Conservation (phyloP, 92 coral and sea anemone genomes). For the Zoanthus sansibaricus region DNA sequence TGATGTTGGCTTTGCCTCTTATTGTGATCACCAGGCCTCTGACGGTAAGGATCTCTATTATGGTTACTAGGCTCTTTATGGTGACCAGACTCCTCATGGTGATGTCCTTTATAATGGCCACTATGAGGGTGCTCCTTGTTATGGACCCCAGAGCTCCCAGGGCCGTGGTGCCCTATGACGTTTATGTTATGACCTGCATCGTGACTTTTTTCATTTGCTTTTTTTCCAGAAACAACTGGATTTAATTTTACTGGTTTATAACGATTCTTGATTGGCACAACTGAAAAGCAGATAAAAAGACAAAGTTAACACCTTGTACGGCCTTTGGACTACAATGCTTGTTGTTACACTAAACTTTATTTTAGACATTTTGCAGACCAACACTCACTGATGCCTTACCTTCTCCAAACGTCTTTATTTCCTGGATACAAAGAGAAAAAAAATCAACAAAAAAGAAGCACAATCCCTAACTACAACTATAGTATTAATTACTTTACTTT, state of each 20-base stretch:
- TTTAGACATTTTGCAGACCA: background rate
- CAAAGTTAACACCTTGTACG: background rate
- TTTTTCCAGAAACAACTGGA: conserved; percentile 47
- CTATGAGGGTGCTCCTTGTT: conserved; percentile 8
- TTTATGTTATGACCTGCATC: background rate
- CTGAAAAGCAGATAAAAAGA: conserved; percentile 50
- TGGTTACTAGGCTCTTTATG: background rate
- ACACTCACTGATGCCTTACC: conserved; percentile 58
- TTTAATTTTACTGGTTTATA: conserved; percentile 85
- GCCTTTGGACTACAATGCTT: background rate
- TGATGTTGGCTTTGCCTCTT: conserved; percentile 36
- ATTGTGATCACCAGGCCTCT: conserved; percentile 27
- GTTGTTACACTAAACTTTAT: too few relatives aligned
- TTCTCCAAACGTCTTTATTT: conserved; percentile 83
- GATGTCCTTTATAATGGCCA: conserved; percentile 12
- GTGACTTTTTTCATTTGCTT: background rate
- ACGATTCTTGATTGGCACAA: conserved; percentile 84
- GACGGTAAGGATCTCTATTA: background rate
- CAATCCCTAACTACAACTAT: too few relatives aligned
- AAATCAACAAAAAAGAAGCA: background rate
- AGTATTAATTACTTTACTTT: too few relatives aligned
- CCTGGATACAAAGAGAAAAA: conserved; percentile 41
- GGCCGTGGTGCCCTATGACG: conserved; percentile 26
- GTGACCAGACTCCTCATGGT: conserved; percentile 10
- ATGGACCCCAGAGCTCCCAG: conserved; percentile 26